Evolutionary conservation across 2,113 vertebrate species (phyloP), one percentile per base, ranked within the genome.

Genomic region (Microcebus ravelobensis): DNA sequence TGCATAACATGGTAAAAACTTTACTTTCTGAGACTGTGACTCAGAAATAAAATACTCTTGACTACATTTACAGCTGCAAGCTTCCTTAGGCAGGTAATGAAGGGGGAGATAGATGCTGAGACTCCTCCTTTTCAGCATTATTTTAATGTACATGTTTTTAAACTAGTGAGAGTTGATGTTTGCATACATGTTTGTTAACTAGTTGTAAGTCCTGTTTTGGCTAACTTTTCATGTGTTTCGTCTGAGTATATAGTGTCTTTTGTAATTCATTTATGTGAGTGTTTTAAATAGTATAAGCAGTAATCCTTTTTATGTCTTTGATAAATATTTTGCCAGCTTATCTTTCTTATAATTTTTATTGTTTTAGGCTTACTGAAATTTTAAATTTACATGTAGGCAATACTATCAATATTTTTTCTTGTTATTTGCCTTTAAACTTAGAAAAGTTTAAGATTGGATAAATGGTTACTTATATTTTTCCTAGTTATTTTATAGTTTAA

Each of bases 381-480:
- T 96, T 90, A 36, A 91, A 94, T 92, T 93, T 91, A 85, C 14
- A 42, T 52, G 17, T 96, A 91, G 29, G 89, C 45, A 87, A 67
- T 91, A 74, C 59, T 96, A 80, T 85, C 71, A 81, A 2, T 96
- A 87, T 79, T 94, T 96, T 83, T 42, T 12, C 80, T 93, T 96
- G 31, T 59, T 96, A 80, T 90, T 91, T 79, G 55, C 52, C 86
- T 82, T 96, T 91, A 96, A 96, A n/a, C 48, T 84, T 96, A 77
- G 20, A 73, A 91, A 73, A 67, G 27, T 59, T 59, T 42, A 86
- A 55, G 12, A 89, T 20, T 94, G 36, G 59, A 70, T 76, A 89
- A 94, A 93, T 68, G n/a, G 20, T 87, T 95, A 73, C 48, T 89
- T 84, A 67, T 5, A 27, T 88, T 63, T 96, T 83, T 84, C 88